phyloP scores from a whole-genome alignment of 2,797 vertebrate species.

The Pempheris klunzingeri region DNA sequence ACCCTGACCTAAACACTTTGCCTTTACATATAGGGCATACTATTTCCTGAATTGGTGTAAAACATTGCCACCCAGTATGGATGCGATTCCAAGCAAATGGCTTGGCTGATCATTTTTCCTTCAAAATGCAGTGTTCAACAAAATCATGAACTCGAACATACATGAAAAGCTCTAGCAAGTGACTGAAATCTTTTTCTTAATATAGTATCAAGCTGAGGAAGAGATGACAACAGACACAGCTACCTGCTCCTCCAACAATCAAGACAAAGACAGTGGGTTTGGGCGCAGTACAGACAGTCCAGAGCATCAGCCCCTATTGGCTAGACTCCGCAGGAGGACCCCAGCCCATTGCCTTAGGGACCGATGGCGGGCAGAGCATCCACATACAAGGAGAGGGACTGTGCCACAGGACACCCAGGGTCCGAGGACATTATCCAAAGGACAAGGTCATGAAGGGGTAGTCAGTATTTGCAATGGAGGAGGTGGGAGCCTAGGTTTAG shows the following conservation, averaged over 20 bases:
- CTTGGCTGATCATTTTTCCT: background rate
- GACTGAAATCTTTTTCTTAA: constrained; percentile 8
- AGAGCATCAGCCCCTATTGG: constrained; percentile 87
- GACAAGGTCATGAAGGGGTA: constrained; percentile 64
- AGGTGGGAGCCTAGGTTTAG: constrained; percentile 78
- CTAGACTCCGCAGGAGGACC: constrained; percentile 78
- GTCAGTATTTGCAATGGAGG: constrained; percentile 66
- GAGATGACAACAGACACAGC: constrained; percentile 93
- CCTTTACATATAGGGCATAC: background rate
- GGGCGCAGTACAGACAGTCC: constrained; percentile 92
- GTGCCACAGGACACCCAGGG: constrained; percentile 58
- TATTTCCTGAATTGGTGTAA: background rate
- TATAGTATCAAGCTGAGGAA: constrained; percentile 87
- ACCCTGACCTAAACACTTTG: background rate
- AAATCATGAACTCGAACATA: background rate
- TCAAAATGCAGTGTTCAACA: background rate
- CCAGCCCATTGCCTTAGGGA: constrained; percentile 77
- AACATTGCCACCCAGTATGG: too few relatives aligned
- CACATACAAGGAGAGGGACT: constrained; percentile 53
- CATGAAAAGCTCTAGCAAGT: background rate
- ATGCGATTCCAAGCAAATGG: too few relatives aligned
- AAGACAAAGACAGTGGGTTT: constrained; percentile 94
- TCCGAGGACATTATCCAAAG: constrained; percentile 58
- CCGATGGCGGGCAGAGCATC: constrained; percentile 80
- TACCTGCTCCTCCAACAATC: constrained; percentile 93